These are phyloP conservation scores for Penaeus chinensis DNA, from an alignment of 1,140 invertebrate genomes.

Conservation along the genomic window DNA sequence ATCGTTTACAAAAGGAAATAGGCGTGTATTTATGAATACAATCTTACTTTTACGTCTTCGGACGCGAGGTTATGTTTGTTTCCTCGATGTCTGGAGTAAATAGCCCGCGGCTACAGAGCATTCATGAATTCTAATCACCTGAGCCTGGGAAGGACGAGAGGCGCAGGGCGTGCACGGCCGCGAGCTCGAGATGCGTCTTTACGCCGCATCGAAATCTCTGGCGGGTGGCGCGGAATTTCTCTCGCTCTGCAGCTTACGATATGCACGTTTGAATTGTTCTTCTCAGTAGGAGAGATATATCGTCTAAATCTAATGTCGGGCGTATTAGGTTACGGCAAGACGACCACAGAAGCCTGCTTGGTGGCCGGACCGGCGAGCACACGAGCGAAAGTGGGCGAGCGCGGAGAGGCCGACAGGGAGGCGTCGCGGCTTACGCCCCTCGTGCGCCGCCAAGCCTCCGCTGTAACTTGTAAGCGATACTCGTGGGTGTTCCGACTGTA, in stretches of 20 bases:
- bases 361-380: too few species aligned
- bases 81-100: conserved; percentile 46
- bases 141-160: neutral
- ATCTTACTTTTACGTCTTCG: conserved; percentile 27
- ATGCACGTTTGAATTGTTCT: too few species aligned
- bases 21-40: neutral
- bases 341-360: too few species aligned
- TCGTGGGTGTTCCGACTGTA: conserved; percentile 49
- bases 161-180: neutral
- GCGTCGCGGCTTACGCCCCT: conserved; percentile 12
- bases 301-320: too few species aligned
- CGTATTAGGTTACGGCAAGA: too few species aligned
- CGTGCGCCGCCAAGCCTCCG: neutral
- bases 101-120: conserved; percentile 35
- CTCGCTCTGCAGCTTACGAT: too few species aligned
- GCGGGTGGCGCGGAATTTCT: too few species aligned
- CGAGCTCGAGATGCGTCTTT: neutral
- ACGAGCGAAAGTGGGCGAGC: neutral
- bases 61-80: conserved; percentile 50
- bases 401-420: neutral
- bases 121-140: conserved; percentile 51
- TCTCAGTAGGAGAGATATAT: too few species aligned
- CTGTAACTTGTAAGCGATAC: conserved; percentile 49
- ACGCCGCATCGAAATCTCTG: too few species aligned
- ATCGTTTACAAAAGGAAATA: neutral